Evolutionary conservation across 2,888 invertebrate genomes (phyloP).

Genomic region (Leptopilina syphax): DNA sequence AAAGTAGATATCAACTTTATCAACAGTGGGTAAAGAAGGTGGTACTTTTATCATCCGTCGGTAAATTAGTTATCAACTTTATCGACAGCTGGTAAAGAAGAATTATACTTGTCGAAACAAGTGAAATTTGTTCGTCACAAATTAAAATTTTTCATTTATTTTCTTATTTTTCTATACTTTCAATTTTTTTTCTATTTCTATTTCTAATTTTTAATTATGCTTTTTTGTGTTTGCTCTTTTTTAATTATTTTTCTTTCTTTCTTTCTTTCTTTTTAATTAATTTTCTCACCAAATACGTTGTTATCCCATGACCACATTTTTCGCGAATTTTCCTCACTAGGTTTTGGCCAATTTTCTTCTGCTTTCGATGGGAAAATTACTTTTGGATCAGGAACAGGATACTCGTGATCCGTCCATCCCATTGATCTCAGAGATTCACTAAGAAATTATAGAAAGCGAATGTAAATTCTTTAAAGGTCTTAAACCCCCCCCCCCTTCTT

Average conservation of each 20-base stretch:
- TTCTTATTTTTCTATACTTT: too few relatives aligned
- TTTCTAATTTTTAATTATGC: too few relatives aligned
- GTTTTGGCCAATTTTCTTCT: slow-evolving; percentile 41
- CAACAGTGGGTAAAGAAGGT: too few relatives aligned
- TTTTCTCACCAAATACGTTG: slow-evolving; percentile 49
- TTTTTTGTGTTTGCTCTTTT: too few relatives aligned
- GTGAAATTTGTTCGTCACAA: too few relatives aligned
- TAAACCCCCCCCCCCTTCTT: not conserved
- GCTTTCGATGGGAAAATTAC: slow-evolving; percentile 53
- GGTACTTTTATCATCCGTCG: too few relatives aligned
- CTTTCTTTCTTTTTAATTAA: not conserved
- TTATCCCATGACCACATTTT: slow-evolving; percentile 46
- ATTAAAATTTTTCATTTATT: too few relatives aligned
- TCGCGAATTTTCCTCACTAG: slow-evolving; percentile 17
- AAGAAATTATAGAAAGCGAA: slow-evolving; percentile 31
- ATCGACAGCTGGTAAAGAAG: too few relatives aligned
- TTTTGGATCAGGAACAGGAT: slow-evolving; percentile 60
- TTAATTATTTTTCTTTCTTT: not conserved
- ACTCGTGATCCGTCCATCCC: slow-evolving; percentile 64
- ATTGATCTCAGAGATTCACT: slow-evolving; percentile 60
- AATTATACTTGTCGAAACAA: too few relatives aligned
- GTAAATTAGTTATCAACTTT: too few relatives aligned
- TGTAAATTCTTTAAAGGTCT: not conserved
- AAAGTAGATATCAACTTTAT: too few relatives aligned
- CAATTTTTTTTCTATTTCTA: too few relatives aligned